Conservation (phyloP, 2,113 vertebrate species). For the Columba livia region DNA sequence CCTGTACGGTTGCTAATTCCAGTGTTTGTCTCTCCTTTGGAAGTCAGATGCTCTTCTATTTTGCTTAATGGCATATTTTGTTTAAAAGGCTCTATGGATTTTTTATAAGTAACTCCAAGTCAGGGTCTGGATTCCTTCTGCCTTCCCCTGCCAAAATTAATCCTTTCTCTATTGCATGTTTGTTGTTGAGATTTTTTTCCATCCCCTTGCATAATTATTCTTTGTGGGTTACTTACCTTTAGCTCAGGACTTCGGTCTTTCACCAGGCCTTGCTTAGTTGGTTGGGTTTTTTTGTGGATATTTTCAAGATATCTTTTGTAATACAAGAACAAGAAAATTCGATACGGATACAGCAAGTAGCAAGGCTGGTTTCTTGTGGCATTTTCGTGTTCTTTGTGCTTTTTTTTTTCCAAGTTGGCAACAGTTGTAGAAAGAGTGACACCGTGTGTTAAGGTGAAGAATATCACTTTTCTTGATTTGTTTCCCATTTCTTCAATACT, state of each 20-base stretch:
- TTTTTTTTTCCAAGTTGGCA: background rate
- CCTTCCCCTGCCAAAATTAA: background rate
- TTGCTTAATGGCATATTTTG: background rate
- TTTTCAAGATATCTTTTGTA: background rate
- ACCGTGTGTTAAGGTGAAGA: constrained; percentile 5
- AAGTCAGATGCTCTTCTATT: background rate
- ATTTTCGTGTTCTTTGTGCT: background rate
- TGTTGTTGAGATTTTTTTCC: background rate
- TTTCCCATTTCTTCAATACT: background rate
- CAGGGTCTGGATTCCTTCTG: background rate
- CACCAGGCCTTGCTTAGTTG: background rate
- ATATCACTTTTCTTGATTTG: background rate
- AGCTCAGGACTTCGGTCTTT: background rate
- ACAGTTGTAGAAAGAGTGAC: background rate
- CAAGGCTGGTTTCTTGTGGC: background rate
- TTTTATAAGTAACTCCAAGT: background rate
- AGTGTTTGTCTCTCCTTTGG: background rate
- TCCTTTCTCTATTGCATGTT: background rate
- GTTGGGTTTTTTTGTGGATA: background rate
- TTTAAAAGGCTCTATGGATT: background rate
- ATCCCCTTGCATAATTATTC: background rate
- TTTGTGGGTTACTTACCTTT: background rate
- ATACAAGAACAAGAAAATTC: background rate
- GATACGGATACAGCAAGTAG: background rate
- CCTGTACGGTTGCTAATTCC: background rate